Conservation (phyloP, 2,888 invertebrate genomes). For the Leptopilina syphax region DNA sequence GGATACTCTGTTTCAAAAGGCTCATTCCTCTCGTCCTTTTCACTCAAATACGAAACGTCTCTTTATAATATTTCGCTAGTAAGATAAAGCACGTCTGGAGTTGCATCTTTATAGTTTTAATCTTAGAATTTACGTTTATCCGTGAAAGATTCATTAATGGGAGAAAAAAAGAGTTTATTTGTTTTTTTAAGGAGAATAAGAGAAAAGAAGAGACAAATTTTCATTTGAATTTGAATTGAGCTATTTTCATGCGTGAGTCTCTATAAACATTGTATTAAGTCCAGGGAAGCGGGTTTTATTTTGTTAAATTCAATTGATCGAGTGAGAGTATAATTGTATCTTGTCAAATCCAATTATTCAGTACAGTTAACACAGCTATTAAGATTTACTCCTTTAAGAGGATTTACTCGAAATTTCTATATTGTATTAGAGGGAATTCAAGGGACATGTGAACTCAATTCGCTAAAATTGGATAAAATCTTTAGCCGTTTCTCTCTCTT, state of each 20-base stretch:
- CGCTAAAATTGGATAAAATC: constrained; percentile 11
- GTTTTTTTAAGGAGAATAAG: background rate
- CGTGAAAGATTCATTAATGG: background rate
- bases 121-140: background rate
- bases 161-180: background rate
- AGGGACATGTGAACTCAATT: constrained; percentile 12
- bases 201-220: background rate
- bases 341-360: constrained; percentile 15
- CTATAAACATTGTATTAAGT: background rate
- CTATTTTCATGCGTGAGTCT: background rate
- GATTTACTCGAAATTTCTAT: constrained; percentile 5
- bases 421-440: background rate
- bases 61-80: constrained; percentile 15
- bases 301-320: background rate
- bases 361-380: constrained; percentile 13
- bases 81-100: background rate
- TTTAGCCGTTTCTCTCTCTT: background rate
- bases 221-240: background rate
- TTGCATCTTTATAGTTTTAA: background rate
- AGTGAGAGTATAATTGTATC: background rate
- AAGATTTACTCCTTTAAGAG: constrained; percentile 10
- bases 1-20: constrained; percentile 46
- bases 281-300: background rate
- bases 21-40: constrained; percentile 44
- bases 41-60: constrained; percentile 40